Percentiles rank a stretch among this genome's conserved stretches.
phyloP scores from a whole-genome alignment of 2,888 invertebrate genomes.

The Fissipunctia ypsillon region DNA sequence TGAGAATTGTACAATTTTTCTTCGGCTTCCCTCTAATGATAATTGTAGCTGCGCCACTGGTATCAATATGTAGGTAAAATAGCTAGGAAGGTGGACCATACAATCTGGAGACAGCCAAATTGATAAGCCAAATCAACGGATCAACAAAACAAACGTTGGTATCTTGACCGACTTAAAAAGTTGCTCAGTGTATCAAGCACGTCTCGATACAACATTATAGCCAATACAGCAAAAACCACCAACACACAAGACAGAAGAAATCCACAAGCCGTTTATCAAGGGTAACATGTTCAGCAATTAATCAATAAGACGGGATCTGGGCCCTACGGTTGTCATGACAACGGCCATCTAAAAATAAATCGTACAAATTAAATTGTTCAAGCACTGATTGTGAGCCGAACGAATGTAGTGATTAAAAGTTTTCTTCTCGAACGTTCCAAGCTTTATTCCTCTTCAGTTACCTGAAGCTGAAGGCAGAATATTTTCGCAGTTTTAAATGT shows the following conservation, averaged over 20 bases:
- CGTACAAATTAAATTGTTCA: constrained; percentile 58
- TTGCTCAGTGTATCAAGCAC: not conserved
- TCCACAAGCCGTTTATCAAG: constrained; percentile 72
- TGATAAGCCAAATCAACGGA: not conserved
- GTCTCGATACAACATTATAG: constrained; percentile 30
- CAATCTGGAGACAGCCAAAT: not conserved
- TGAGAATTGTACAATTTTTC: too few species aligned
- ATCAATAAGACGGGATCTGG: constrained; percentile 81
- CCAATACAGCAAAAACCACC: constrained; percentile 40
- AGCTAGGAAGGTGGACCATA: not conserved
- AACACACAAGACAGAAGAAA: constrained; percentile 54
- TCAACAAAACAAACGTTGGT: not conserved
- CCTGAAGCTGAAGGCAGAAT: constrained; percentile 52
- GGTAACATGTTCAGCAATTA: constrained; percentile 78
- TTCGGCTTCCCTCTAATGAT: too few species aligned
- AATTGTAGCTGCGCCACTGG: too few species aligned
- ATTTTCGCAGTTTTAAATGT: constrained; percentile 55
- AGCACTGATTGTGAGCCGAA: constrained; percentile 46
- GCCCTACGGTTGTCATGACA: constrained; percentile 72
- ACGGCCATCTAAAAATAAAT: constrained; percentile 71
- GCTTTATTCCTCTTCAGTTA: constrained; percentile 39
- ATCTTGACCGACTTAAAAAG: not conserved
- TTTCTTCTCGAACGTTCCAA: constrained; percentile 45
- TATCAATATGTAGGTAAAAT: too few species aligned
- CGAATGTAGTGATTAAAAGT: constrained; percentile 60